These are phyloP conservation scores for Julus scanicus DNA, from an alignment of 2,888 invertebrate species.

Conservation along the genomic window DNA sequence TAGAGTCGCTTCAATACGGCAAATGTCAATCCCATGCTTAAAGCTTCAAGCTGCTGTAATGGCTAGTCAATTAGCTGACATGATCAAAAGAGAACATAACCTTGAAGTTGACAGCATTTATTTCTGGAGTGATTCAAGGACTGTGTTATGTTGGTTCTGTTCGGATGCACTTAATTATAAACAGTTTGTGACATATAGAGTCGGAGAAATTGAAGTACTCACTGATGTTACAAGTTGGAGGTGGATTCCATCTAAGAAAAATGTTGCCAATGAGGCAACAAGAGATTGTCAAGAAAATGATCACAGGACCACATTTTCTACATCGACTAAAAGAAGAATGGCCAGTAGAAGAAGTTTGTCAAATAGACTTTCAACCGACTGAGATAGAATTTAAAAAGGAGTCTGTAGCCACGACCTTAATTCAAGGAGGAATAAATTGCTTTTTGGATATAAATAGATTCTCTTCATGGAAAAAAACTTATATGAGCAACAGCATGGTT, in stretches of 20 bases:
- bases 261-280: neutral
- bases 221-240: neutral
- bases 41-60: neutral
- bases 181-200: neutral
- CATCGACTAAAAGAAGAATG: no score
- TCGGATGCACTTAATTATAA: neutral
- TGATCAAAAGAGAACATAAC: neutral
- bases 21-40: neutral
- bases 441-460: neutral
- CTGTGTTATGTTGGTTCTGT: neutral
- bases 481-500: neutral
- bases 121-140: neutral
- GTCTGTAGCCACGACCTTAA: neutral
- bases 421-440: neutral
- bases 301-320: no score
- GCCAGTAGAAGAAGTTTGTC: no score
- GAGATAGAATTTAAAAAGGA: neutral
- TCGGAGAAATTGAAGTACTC: neutral
- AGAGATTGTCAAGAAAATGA: neutral
- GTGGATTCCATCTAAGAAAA: neutral
- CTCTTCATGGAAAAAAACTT: neutral
- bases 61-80: neutral
- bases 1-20: neutral
- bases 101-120: neutral
- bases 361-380: no score